These are phyloP conservation scores for Enteromius viviparus DNA, from an alignment of 2,797 vertebrate genomes.

Conservation along the genomic window DNA sequence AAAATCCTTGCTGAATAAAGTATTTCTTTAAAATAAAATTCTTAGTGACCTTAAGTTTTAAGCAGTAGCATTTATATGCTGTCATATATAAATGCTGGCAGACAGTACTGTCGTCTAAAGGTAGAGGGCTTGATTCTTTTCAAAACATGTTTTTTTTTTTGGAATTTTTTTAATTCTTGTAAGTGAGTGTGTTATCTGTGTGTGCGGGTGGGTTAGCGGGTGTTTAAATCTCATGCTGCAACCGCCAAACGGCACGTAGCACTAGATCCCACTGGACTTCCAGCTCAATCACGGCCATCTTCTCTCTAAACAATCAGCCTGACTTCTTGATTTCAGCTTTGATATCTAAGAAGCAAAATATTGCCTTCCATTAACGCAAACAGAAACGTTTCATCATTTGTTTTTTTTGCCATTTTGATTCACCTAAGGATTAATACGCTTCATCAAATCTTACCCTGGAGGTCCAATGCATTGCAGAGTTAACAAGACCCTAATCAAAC, in stretches of 20 bases:
- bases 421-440: neutral
- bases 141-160: neutral
- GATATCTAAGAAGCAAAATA: constrained; percentile 14
- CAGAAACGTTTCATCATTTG: neutral
- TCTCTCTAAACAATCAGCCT: constrained; percentile 52
- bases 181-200: constrained; percentile 22
- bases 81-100: neutral
- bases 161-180: neutral
- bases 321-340: constrained; percentile 8
- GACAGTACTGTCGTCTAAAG: neutral
- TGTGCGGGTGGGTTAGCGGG: neutral
- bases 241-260: constrained; percentile 58
- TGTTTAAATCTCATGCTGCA: constrained; percentile 13
- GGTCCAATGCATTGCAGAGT: too few species aligned
- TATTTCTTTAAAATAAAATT: too few species aligned
- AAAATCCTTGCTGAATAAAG: too few species aligned
- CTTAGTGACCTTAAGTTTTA: neutral
- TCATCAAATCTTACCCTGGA: too few species aligned
- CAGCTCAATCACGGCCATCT: constrained; percentile 30
- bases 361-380: neutral
- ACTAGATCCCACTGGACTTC: constrained; percentile 51
- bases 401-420: neutral
- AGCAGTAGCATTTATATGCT: neutral
- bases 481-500: too few species aligned
- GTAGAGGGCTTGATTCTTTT: constrained; percentile 7